Evolutionary conservation across 2,888 invertebrate genomes (phyloP), one percentile per base, ranked within the genome.

Genomic region (Sminthurides aquaticus): DNA sequence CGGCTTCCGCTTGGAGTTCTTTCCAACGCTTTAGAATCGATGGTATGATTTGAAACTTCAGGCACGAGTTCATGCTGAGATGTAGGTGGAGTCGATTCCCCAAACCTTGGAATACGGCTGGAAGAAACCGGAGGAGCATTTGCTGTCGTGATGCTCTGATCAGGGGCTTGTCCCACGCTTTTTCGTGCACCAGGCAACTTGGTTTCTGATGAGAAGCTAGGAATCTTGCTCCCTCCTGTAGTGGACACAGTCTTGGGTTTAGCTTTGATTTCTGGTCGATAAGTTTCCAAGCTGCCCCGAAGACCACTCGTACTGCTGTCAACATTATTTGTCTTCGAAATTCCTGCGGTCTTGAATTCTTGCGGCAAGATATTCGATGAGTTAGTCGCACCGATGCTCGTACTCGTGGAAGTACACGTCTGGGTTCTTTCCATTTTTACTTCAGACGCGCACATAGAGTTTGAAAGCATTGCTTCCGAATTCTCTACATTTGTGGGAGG

Each of bases 1-100:
- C 68, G 62, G 34, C 70, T 71, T 18, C 69, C 67, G 59, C 68
- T 62, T 24, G 59, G 24, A 3, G 65, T 65, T 60, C 65, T 61
- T 52, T 52, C 52, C 20, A 52, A 52, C 5, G 20, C 52, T 52
- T 34, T 34, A 15, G 43, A 34, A 34, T 34, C 15, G 15, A 11
- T 15, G 5, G 8, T 15, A 5, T 34, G 43, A 11, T 15, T 34
- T 15, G 8, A 15, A 11, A 34, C 5, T 34, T 34, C 43, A 11
- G 8, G 5, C 5, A 5, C 15, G 43, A 11, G 5, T 5, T 34
- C 43, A 11, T 34, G 43, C 15, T 5, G 5, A 15, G 5, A 11
- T 15, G 15, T 15, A 34, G 5, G 5, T 15, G 43, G 8, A 34
- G 15, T 15, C 43, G 8, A 15, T 5, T 62, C 62, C 8, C 57